A percentile compares a stretch with the other conserved stretches of the same genome.
Conservation (phyloP, 2,888 invertebrate genomes). For the Aplocera efformata region DNA sequence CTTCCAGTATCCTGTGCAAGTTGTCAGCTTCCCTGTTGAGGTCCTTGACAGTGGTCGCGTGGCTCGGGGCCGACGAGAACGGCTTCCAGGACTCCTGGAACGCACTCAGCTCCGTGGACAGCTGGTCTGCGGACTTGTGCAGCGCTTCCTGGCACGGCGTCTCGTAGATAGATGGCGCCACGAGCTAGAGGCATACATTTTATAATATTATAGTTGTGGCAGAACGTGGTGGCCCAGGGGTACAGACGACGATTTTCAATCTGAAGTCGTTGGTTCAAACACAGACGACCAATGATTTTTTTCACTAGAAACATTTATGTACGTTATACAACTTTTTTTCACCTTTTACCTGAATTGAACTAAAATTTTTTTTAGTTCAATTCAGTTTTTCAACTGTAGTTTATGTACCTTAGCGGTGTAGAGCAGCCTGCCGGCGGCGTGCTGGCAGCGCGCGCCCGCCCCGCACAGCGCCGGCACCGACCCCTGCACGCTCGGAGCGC, state of each 20-base stretch:
- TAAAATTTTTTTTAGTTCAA: too few species aligned
- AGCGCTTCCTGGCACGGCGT: constrained; percentile 45
- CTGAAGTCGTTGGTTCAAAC: too few species aligned
- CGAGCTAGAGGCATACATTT: constrained; percentile 36
- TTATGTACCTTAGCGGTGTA: constrained; percentile 56
- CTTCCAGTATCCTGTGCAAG: constrained; percentile 39
- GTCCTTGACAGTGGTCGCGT: constrained; percentile 19
- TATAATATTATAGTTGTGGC: too few species aligned
- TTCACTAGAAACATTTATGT: too few species aligned
- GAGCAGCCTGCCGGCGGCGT: constrained; percentile 44
- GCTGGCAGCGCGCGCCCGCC: constrained; percentile 37
- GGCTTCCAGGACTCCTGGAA: constrained; percentile 42
- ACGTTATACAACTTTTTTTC: too few species aligned
- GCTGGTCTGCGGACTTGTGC: constrained; percentile 38
- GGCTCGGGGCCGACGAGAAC: constrained; percentile 30
- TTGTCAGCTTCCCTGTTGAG: constrained; percentile 20
- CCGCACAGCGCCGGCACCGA: constrained; percentile 27
- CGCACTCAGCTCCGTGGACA: constrained; percentile 35
- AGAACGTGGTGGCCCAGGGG: too few species aligned
- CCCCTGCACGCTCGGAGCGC: constrained; percentile 6
- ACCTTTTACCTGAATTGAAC: too few species aligned
- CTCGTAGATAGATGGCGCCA: constrained; percentile 53
- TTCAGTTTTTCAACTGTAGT: too few species aligned
- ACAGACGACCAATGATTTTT: too few species aligned
- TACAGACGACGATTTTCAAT: too few species aligned